Base-by-base conservation (phyloP, 2,888 invertebrate genomes). In the Netelia inedita region DNA sequence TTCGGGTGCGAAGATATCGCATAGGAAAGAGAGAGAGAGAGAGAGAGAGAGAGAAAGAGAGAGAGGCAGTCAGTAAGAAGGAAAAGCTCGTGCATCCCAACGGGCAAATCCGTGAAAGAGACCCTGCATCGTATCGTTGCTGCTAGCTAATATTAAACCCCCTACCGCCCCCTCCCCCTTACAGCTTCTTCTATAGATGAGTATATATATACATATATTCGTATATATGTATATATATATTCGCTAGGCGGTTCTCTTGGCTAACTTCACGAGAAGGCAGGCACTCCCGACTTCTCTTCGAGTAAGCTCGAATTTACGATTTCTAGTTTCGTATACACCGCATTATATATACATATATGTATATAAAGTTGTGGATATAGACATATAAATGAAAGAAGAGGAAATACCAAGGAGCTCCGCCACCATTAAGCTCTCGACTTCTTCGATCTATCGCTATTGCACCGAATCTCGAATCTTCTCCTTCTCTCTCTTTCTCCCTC, bases 261-360 rank as follows among this genome's bases (percentile, higher is more conserved):
- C 43, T 59, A 80, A 84, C 81, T 84, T 73, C 55, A 28, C 59
- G 71, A 75, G 21, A 2, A 59, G 59, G 43, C 14, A 57, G 78
- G 50, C 57, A 78, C 63, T 61, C 63, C 61, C 57, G 55, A 65
- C 50, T 59, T 65, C 75, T 73, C 50, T 79, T 73, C 73, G 55
- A 61, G 80, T 80, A 84, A 84, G 80, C 84, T 84, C 63, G 68
- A 81, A 84, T 84, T 84, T 84, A 84, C 84, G 84, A 81, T 84
- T 78, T 78, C 84, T 68, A 80, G 84, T 81, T 84, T 69, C 72
- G 81, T 76, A 78, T 84, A 81, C 68, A 78, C 46, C 50, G 50
- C 53, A 73, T 74, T 74, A 66, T 75, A 55, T 65, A 65, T 65
- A 41, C 35, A 16, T 65, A 16, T 65, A 65, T 46, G 46, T 46